Percentiles rank a stretch among this genome's conserved stretches.
Evolutionary conservation across 1,140 invertebrate species (phyloP).

Genomic region (Drosophila orena): DNA sequence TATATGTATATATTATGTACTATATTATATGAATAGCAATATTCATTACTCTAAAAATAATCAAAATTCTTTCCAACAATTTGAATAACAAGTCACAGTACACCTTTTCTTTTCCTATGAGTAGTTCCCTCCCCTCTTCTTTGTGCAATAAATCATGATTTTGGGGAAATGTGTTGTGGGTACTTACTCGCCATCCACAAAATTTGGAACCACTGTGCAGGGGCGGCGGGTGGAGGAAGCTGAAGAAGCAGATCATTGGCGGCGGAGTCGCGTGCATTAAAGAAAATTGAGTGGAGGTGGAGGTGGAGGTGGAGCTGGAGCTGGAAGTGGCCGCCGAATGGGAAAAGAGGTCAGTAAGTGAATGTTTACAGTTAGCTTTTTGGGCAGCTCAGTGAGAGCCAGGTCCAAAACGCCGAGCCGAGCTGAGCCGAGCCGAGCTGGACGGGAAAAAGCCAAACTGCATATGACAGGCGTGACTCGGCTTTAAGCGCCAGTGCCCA

Average conservation of each 20-base stretch:
- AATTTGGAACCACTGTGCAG: slow-evolving; percentile 24
- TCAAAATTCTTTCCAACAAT: no score
- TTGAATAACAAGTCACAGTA: neutral
- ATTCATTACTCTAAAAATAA: no score
- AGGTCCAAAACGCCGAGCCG: slow-evolving; percentile 36
- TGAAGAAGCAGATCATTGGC: slow-evolving; percentile 48
- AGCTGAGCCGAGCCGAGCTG: slow-evolving; percentile 15
- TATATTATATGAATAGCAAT: no score
- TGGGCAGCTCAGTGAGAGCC: slow-evolving; percentile 69
- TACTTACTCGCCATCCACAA: neutral
- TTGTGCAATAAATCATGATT: neutral
- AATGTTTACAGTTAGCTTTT: slow-evolving; percentile 82
- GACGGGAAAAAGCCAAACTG: slow-evolving; percentile 52
- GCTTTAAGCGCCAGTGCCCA: slow-evolving; percentile 59
- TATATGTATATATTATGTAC: no score
- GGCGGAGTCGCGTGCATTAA: slow-evolving; percentile 74
- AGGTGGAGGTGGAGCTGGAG: slow-evolving; percentile 51
- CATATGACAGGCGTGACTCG: slow-evolving; percentile 76
- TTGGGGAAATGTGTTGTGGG: neutral
- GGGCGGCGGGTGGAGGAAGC: slow-evolving; percentile 20
- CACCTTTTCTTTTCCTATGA: neutral
- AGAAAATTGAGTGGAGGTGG: slow-evolving; percentile 74
- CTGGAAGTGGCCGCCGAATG: slow-evolving; percentile 34
- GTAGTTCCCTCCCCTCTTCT: neutral
- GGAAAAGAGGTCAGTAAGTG: slow-evolving; percentile 79